Percentiles rank a stretch among this genome's conserved stretches.
phyloP scores from a whole-genome alignment of 2,113 vertebrate genomes.

The Gasterosteus nipponicus region DNA sequence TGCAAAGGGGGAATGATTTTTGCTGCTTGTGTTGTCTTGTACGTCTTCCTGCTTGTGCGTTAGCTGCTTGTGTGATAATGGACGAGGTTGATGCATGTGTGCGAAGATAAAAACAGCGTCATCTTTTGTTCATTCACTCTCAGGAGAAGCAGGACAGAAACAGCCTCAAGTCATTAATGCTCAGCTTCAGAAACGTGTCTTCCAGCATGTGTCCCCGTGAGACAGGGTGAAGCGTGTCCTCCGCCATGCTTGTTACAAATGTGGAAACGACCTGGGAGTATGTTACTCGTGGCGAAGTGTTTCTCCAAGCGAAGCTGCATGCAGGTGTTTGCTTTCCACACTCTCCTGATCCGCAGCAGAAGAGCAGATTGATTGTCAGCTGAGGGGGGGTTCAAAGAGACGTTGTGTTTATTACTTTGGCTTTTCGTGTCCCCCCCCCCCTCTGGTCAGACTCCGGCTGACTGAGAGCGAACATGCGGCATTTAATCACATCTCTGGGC shows the following conservation, averaged over 20 bases:
- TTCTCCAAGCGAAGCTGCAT: background rate
- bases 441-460: constrained; percentile 72
- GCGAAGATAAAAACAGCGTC: constrained; percentile 36
- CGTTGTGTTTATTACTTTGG: constrained; percentile 71
- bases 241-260: constrained; percentile 36
- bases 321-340: constrained; percentile 8
- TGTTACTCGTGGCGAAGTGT: constrained; percentile 2
- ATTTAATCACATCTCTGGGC: constrained; percentile 74
- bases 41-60: background rate
- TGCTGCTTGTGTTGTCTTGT: constrained; percentile 5
- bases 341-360: constrained; percentile 41
- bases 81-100: constrained; percentile 28
- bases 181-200: constrained; percentile 56
- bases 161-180: constrained; percentile 65
- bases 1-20: background rate
- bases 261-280: constrained; percentile 36
- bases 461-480: constrained; percentile 62
- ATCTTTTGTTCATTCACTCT: constrained; percentile 63
- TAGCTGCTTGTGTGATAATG: constrained; percentile 5
- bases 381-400: constrained; percentile 42
- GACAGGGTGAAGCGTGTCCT: constrained; percentile 54
- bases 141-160: constrained; percentile 75
- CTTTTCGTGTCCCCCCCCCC: constrained; percentile 54
- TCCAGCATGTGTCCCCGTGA: constrained; percentile 48
- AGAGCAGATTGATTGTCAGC: constrained; percentile 67